Base-by-base conservation (phyloP, 1,140 invertebrate genomes). In the Drosophila miranda region DNA sequence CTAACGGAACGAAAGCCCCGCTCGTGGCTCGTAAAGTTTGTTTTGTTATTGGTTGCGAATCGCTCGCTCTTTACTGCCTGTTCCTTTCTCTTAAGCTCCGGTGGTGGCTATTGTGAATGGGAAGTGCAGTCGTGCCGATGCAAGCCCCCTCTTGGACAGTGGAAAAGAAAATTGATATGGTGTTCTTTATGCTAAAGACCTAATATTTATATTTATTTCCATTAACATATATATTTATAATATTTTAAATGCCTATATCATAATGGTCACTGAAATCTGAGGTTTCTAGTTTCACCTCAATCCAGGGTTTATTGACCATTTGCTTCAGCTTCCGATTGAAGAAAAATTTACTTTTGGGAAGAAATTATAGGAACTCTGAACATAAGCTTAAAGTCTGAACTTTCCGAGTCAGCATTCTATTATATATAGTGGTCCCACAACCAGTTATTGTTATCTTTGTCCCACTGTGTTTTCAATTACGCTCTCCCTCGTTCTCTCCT, bases 31-130 rank as follows among this genome's bases (percentile, higher is more conserved):
- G 53, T 76, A 64, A 79, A 77, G 45, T 84, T 86, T 60, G 68
- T 71, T 63, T 81, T 86, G 77, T 86, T 87, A 86, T 86, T 69
- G 78, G 75, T 74, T 13, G 34, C 57, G 11, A n/a, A 7, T 49
- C 43, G 38, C 62, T 44, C 50, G 54, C 41, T 45, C 41, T 61
- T 56, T 53, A 43, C n/a, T 51, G 53, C 21, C 53, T 55, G 30
- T 38, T 38, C 11, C 3, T 55, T 55, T 21, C 26, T 45, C 49
- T 21, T 41, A 50, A 38, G 41, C 21, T 38, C 26, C 56, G 60
- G 60, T 42, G 30, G 1, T 23, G 7, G 9, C 49, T 23, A 68
- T 68, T 67, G 64, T 68, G 64, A 68, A 68, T 46, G 42, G 58
- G 19, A 43, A 62, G 51, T 21, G 58, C 58, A 64, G 23, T 13